Base-by-base conservation (phyloP, 2,888 invertebrate genomes). In the Xestia ashworthii region DNA sequence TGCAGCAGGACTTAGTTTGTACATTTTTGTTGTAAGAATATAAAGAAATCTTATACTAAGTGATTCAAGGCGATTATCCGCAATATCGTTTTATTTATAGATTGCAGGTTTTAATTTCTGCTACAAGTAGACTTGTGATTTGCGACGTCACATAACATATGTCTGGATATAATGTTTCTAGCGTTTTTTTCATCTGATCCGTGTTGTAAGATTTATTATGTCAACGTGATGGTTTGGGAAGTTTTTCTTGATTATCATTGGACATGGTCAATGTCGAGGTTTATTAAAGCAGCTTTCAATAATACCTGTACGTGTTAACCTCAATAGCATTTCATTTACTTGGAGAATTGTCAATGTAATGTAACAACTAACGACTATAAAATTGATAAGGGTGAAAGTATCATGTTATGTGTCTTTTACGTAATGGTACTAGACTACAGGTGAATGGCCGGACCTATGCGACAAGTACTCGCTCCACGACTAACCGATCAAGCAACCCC, bases 371-470 rank as follows among this genome's bases (percentile, higher is more conserved):
- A 46, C n/a, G 11, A 46, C 53, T 55, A 68, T 53, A 38, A 50
- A 75, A 53, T 22, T 38, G 32, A 69, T 38, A 50, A 65, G 41
- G 46, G 69, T 41, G 46, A 60, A 70, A 66, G n/a, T 83, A 66
- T 79, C 19, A 46, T 50, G 67, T n/a, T 74, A 67, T 41, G 65
- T 65, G 55, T 41, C 14, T 77, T 71, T 76, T 68, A 71, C 53
- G 68, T 77, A 74, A 76, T 69, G 67, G 70, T 73, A 76, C 74
- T 76, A 71, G 74, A 74, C 70, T 73, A 70, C 67, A 85, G 82
- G 82, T 83, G 70, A 85, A 85, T 76, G 85, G 85, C 82, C 85
- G 77, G 73, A 71, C 44, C 73, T 71, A 71, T 60, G 85, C 83
- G 85, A 81, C 85, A 85, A 81, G 71, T 85, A 76, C 80, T 72